Evolutionary conservation across 2,113 vertebrate genomes (phyloP), one percentile per base, ranked within the genome.

Genomic region (Callocephalon fimbriatum): DNA sequence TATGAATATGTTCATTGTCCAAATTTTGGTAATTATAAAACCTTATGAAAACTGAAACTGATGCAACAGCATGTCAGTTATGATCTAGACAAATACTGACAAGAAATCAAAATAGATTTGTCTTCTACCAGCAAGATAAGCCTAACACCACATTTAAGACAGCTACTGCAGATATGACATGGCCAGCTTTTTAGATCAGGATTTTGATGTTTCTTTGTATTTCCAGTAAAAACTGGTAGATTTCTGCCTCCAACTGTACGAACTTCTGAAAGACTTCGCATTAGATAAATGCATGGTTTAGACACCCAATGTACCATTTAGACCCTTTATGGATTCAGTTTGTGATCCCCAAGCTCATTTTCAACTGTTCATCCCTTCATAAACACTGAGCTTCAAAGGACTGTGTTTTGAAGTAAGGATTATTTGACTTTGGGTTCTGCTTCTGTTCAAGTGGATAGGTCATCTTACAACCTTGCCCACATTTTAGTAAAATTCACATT

Each of bases 351-450:
- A n/a, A 83, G 44, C 47, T 82, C 45, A 32, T 76, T 44, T 66
- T 88, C 80, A 62, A 10, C 44, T 54, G 13, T 65, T 84, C 45
- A 35, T 50, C 18, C 23, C 13, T 68, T 79, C 32, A 35, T 53
- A 79, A 96, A 80, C 45, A 80, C 13, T 1, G 1, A 18, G 62
- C 78, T 91, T 96, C 88, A 94, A 92, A 95, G 85, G 35, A 37
- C 38, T 73, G 15, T 32, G 32, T 32, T 93, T 95, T 86, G 66
- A 90, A 95, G 88, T 19, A 37, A 77, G 56, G 93, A 91, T 93
- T 94, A 89, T 74, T 91, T 83, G 63, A 79, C 48, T 66, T 79
- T 82, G 38, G 18, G 45, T 80, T 79, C 85, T 83, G 67, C 85
- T 80, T 82, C 93, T 94, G 66, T 95, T 91, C 53, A 90, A 77